phyloP scores from a whole-genome alignment of 2,113 vertebrate genomes.

The Brienomyrus longianalis region DNA sequence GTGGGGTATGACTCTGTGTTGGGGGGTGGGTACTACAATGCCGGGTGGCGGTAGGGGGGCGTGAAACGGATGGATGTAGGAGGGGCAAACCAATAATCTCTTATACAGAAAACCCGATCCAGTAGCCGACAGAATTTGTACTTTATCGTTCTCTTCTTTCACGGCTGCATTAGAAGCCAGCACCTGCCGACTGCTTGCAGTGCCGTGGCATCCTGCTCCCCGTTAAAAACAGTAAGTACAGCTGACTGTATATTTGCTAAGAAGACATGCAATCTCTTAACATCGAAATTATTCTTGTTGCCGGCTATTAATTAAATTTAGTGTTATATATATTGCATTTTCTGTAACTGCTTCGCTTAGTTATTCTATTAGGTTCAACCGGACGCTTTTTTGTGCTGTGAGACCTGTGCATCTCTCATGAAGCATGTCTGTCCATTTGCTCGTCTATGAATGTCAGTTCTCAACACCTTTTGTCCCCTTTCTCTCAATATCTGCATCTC shows the following conservation, averaged over 20 bases:
- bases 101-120: slow-evolving; percentile 19
- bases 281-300: background rate
- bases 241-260: background rate
- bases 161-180: background rate
- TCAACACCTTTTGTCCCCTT: background rate
- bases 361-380: background rate
- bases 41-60: background rate
- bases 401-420: background rate
- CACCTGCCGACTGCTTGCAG: slow-evolving; percentile 1
- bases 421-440: background rate
- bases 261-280: background rate
- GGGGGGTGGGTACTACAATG: background rate
- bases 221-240: background rate
- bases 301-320: background rate
- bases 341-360: background rate
- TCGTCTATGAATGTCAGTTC: background rate
- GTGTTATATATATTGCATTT: background rate
- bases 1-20: background rate
- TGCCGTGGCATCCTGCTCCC: background rate
- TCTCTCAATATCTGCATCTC: slow-evolving; percentile 1
- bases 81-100: slow-evolving; percentile 21
- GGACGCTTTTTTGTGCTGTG: background rate
- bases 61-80: slow-evolving; percentile 7
- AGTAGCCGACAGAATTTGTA: slow-evolving; percentile 16
- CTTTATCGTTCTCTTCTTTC: background rate